Evolutionary conservation across 1,140 invertebrate genomes (phyloP), one percentile per base, ranked within the genome.

Genomic region (Oncopeltus fasciatus): DNA sequence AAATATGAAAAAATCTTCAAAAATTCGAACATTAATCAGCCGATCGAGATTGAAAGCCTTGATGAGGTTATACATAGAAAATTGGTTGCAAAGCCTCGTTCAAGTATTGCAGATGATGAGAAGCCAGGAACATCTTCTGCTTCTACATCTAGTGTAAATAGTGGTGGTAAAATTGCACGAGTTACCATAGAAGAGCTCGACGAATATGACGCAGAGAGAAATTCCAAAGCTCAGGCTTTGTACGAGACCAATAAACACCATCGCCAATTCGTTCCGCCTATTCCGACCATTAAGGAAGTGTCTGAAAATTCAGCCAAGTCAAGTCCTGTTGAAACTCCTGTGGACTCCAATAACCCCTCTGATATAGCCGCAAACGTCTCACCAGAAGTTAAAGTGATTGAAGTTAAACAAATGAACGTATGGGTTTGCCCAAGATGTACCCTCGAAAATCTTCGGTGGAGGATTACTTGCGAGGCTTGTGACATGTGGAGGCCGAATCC

Each of bases 341-440:
- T 65, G 44, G 59, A 38, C 53, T 24, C n/a, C 47, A 60, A 26
- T 20, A 62, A 56, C 12, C 20, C 53, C 2, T 43, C 31, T 28
- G 26, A 26, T 0, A 49, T 59, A 57, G 20, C 59, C 11, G 12
- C 43, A 18, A 20, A 38, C 20, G 46, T 58, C 51, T 28, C 59
- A 21, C 20, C 43, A 18, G 28, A 24, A 20, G 27, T 9, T 20
- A 11, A 29, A 29, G 16, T n/a, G 29, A 28, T 57, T 33, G 27
- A 29, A 20, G 28, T 38, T 27, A 57, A 57, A 57, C 28, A 20
- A 9, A 38, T 33, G 27, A 59, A 56, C 18, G 58, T 72, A 33
- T 81, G 80, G 80, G 68, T 70, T 5, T 81, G 80, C 68, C 72
- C 76, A 4, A 72, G 75, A 59, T 81, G 80, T 65, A 77, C 77